Evolutionary conservation across 2,797 vertebrate genomes (phyloP).

Genomic region (Paramormyrops hopkinsi): DNA sequence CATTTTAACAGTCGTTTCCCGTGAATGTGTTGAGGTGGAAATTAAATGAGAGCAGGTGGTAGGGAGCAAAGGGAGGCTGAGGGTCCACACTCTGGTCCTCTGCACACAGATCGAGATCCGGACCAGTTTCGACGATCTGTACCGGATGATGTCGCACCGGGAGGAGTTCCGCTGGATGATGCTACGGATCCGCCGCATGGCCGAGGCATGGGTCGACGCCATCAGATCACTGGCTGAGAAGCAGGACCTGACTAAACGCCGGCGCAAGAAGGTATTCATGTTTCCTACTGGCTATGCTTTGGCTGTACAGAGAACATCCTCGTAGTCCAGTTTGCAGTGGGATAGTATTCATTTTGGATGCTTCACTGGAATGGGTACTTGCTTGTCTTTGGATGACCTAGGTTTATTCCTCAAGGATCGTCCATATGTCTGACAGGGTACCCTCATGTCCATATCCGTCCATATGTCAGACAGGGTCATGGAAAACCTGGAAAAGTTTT

Average conservation of each 20-base stretch:
- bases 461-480: neutral
- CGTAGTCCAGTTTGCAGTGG: neutral
- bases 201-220: slow-evolving; percentile 69
- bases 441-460: no score
- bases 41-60: neutral
- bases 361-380: neutral
- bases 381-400: neutral
- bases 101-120: slow-evolving; percentile 64
- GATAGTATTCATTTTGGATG: neutral
- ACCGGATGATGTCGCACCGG: slow-evolving; percentile 66
- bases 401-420: neutral
- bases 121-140: slow-evolving; percentile 67
- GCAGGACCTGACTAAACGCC: slow-evolving; percentile 66
- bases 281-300: neutral
- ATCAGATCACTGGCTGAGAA: slow-evolving; percentile 69
- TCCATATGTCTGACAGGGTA: neutral
- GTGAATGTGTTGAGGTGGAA: neutral
- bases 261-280: slow-evolving; percentile 64
- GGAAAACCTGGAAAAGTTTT: no score
- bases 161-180: slow-evolving; percentile 77
- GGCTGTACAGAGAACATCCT: neutral
- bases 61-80: neutral
- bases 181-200: slow-evolving; percentile 69
- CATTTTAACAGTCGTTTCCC: neutral
- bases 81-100: neutral